These are phyloP conservation scores for Syngnathus floridae DNA, from an alignment of 2,113 vertebrate species.

Conservation along the genomic window DNA sequence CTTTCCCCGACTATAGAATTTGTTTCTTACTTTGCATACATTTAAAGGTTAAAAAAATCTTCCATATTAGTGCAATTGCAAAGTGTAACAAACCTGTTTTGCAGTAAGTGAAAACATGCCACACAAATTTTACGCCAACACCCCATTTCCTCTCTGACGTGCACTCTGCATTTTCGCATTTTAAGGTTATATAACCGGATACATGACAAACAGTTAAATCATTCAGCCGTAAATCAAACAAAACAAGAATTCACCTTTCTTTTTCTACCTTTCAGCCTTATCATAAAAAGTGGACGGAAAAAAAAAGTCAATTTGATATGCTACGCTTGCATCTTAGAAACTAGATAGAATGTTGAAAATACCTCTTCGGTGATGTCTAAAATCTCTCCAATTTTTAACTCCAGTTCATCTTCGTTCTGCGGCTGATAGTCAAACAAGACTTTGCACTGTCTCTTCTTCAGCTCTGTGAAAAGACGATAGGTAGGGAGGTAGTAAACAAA, in stretches of 20 bases:
- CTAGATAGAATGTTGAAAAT: conserved; percentile 5
- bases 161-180: not conserved
- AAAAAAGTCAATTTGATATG: not conserved
- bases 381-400: conserved; percentile 82
- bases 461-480: conserved; percentile 60
- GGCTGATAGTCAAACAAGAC: conserved; percentile 84
- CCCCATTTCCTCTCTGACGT: not conserved
- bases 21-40: not conserved
- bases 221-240: not conserved
- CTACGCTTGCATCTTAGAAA: not conserved
- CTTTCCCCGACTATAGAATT: not conserved
- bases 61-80: not conserved
- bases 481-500: conserved; percentile 2
- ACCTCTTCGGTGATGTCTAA: conserved; percentile 90
- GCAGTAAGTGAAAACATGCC: not conserved
- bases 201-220: not conserved
- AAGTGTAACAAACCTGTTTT: not conserved
- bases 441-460: conserved; percentile 84
- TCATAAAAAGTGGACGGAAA: not conserved
- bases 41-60: not conserved
- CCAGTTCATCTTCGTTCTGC: conserved; percentile 90
- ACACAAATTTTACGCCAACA: not conserved
- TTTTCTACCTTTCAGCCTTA: not conserved
- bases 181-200: not conserved
- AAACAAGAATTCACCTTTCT: not conserved